A percentile compares a stretch with the other conserved stretches of the same genome.
Conservation (phyloP, 2,888 invertebrate species). For the Drosophila tripunctata region DNA sequence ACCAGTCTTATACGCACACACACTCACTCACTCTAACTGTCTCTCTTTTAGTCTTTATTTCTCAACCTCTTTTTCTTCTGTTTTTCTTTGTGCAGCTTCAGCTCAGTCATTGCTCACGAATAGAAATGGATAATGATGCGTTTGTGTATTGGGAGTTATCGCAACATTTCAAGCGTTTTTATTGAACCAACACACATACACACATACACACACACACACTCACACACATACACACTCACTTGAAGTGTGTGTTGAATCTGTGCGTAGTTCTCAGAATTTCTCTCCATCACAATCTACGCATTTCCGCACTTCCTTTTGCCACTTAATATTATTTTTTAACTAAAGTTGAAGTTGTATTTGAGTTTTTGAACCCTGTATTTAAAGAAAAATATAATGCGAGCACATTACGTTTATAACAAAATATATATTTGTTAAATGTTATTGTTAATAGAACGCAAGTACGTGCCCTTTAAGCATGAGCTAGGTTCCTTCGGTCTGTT, state of each 20-base stretch:
- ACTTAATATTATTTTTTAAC: slow-evolving; percentile 54
- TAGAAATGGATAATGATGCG: slow-evolving; percentile 70
- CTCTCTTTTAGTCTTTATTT: neutral
- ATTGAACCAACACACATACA: slow-evolving; percentile 39
- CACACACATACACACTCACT: neutral
- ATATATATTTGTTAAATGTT: too few relatives aligned
- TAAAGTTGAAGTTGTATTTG: slow-evolving; percentile 48
- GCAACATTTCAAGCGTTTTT: slow-evolving; percentile 56
- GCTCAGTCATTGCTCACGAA: slow-evolving; percentile 25
- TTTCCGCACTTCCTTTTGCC: slow-evolving; percentile 42
- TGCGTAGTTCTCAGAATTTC: slow-evolving; percentile 20
- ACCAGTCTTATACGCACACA: neutral
- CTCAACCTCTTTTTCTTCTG: neutral
- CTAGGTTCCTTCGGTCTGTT: too few relatives aligned
- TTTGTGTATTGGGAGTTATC: slow-evolving; percentile 70
- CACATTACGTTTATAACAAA: too few relatives aligned
- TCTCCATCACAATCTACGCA: slow-evolving; percentile 26
- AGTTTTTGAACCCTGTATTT: too few relatives aligned
- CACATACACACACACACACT: slow-evolving; percentile 6
- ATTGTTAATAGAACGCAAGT: too few relatives aligned
- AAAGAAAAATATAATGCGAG: too few relatives aligned
- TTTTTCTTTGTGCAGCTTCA: neutral
- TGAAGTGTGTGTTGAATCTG: slow-evolving; percentile 17
- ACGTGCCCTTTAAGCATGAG: too few relatives aligned
- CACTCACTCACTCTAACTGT: neutral